Base-by-base conservation (phyloP, 2,888 invertebrate genomes). In the Galerucella nymphaeae region DNA sequence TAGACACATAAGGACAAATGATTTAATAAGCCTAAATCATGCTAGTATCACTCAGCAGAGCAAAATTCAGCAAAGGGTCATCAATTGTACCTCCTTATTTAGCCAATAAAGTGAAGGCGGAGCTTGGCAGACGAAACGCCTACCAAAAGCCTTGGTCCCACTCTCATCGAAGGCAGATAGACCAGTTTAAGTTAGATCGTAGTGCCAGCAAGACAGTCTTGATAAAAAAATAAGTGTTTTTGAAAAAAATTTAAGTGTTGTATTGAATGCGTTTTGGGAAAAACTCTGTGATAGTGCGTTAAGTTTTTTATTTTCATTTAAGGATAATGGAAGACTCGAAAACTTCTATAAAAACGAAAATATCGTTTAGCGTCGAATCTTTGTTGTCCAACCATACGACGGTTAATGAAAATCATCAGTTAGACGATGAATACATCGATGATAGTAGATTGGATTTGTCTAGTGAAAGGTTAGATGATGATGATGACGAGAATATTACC, bases 361-460 rank as follows among this genome's bases (percentile, higher is more conserved):
- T 93, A 83, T 92, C 92, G 75, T 93, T 93, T 85, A 93, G 93
- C 86, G 93, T 93, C 63, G 93, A 93, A 85, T 89, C 93, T 0
- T 83, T 93, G 23, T 84, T 93, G 48, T 87, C 78, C 83, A 79
- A 76, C 18, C 63, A 75, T 8, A 71, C 76, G 9, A 59, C 77
- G 1, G 64, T 62, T 8, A 64, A 66, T 13, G 76, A 76, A 38
- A 77, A 77, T 9, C 53, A 53, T n/a, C 70, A 73, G 45, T 63
- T 76, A 53, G 77, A 77, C 66, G 78, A 79, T 64, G 80, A 82
- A 48, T 80, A 81, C 45, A 74, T 73, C 38, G 82, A 80, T 66
- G 80, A 81, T 75, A 75, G 70, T 77, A 76, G 77, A 55, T 75
- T 79, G 66, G 80, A 80, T 41, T 76, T 78, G 18, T 78, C 77